Percentiles rank a stretch among this genome's conserved stretches.
Conservation (phyloP, 2,113 vertebrate genomes). For the Shinisaurus crocodilurus region DNA sequence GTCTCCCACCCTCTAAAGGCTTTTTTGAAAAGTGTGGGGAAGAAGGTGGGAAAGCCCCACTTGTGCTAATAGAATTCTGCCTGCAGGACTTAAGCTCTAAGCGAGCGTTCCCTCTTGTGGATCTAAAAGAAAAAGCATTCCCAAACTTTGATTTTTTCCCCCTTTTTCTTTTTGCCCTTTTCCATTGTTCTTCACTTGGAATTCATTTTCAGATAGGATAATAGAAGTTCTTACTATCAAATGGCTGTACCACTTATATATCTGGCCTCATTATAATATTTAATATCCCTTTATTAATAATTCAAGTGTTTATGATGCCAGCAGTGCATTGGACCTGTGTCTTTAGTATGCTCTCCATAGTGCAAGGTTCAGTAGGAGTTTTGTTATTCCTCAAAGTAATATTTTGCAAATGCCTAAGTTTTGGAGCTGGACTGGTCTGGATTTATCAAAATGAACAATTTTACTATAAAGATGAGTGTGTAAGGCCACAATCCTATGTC, state of each 20-base stretch:
- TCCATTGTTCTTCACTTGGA: no score
- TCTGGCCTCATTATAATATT: background rate
- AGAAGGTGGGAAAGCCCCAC: background rate
- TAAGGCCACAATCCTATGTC: no score
- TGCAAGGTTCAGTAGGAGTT: background rate
- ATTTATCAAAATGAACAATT: background rate
- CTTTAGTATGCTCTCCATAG: background rate
- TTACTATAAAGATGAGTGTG: background rate
- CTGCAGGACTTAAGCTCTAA: no score
- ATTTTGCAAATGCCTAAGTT: background rate
- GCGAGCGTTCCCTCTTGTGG: no score
- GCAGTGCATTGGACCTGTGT: background rate
- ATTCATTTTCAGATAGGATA: background rate
- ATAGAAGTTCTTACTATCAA: background rate
- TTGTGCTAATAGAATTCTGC: background rate
- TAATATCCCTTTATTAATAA: background rate
- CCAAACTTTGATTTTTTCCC: no score
- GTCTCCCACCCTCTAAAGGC: background rate
- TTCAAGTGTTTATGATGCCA: background rate
- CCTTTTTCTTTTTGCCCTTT: no score
- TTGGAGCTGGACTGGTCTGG: background rate
- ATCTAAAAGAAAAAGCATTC: no score
- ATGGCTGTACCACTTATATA: background rate
- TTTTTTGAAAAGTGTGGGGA: background rate
- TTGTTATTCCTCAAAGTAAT: background rate